A percentile compares a stretch with the other conserved stretches of the same genome.
phyloP scores from a whole-genome alignment of 2,888 invertebrate genomes.

The Amiota mariae region DNA sequence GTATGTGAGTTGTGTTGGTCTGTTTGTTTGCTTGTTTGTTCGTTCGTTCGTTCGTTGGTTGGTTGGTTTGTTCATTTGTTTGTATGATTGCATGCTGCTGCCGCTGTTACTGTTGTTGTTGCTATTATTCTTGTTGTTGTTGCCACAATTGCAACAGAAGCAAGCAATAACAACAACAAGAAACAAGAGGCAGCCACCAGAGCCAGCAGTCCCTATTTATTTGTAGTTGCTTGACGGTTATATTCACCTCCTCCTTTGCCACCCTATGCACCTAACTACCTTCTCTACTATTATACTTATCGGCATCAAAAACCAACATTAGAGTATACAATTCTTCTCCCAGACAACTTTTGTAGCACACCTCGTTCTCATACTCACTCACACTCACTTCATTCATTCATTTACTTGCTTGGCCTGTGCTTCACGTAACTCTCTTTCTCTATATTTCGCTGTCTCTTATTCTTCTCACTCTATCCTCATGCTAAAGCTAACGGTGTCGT shows the following conservation, averaged over 20 bases:
- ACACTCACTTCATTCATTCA: too few relatives aligned
- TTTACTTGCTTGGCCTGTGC: too few relatives aligned
- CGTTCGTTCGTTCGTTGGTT: not conserved
- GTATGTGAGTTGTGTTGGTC: constrained; percentile 21
- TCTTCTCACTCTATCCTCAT: not conserved
- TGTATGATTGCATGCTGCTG: constrained; percentile 29
- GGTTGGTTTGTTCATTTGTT: not conserved
- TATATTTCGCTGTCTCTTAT: not conserved
- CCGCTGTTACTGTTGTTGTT: not conserved
- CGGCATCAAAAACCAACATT: not conserved
- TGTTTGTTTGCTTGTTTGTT: constrained; percentile 24
- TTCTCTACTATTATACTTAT: not conserved
- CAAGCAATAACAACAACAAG: constrained; percentile 15
- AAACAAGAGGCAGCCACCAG: not conserved
- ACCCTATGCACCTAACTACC: too few relatives aligned
- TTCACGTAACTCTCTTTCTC: not conserved
- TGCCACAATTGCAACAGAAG: constrained; percentile 18
- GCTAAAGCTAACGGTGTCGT: not conserved
- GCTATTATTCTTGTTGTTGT: not conserved
- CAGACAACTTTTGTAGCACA: too few relatives aligned
- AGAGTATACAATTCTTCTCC: too few relatives aligned
- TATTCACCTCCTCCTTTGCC: not conserved
- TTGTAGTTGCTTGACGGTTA: not conserved
- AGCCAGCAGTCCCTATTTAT: constrained; percentile 12
- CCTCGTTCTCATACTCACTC: too few relatives aligned